phyloP scores from a whole-genome alignment of 2,797 vertebrate species.

The Sebastes nivosus region DNA sequence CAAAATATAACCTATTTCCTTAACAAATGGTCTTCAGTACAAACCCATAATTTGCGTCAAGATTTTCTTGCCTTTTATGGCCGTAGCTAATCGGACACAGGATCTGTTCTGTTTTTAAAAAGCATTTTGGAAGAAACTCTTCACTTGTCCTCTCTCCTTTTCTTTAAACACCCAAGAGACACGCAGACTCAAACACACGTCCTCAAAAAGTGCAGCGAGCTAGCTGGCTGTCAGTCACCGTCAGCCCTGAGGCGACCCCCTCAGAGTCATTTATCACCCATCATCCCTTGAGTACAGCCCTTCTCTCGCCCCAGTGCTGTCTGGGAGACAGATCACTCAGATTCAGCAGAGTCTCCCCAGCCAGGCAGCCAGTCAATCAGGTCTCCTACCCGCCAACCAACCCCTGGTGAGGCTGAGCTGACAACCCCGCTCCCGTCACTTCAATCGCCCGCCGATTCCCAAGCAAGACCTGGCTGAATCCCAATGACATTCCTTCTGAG shows the following conservation, averaged over 20 bases:
- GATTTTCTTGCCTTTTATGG: background rate
- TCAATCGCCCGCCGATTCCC: constrained; percentile 1
- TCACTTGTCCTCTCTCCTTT: background rate
- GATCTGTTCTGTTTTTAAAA: background rate
- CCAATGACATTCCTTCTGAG: background rate
- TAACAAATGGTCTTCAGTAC: background rate
- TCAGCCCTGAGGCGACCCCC: constrained; percentile 59
- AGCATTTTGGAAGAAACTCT: background rate
- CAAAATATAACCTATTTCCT: background rate
- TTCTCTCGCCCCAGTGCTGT: constrained; percentile 39
- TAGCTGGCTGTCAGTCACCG: constrained; percentile 58
- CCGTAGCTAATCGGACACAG: background rate
- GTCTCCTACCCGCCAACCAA: constrained; percentile 11
- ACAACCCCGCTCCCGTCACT: constrained; percentile 28
- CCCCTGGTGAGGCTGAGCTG: constrained; percentile 37
- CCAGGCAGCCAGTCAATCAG: constrained; percentile 63
- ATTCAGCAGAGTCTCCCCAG: constrained; percentile 44
- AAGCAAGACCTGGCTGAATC: background rate
- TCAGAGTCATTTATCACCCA: constrained; percentile 69
- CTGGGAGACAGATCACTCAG: constrained; percentile 61
- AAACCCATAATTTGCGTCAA: background rate
- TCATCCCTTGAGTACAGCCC: constrained; percentile 62
- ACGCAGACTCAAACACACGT: background rate
- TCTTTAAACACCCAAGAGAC: background rate
- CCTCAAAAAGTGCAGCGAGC: constrained; percentile 12